These are phyloP conservation scores for Vireo altiloquus DNA, from an alignment of 2,113 vertebrate species.

Conservation along the genomic window DNA sequence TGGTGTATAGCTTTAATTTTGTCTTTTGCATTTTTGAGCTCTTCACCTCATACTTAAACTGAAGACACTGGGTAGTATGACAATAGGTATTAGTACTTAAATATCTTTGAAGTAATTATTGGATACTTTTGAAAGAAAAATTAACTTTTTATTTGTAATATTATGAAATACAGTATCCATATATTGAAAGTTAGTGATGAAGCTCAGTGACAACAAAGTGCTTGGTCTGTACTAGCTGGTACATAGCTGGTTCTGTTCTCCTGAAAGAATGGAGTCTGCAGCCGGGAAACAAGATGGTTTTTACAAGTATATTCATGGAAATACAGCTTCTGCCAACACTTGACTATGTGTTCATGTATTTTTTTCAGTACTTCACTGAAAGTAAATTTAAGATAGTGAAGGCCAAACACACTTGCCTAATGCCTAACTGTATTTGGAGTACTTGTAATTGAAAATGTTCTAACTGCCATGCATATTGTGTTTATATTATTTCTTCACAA, in stretches of 20 bases:
- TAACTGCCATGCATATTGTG: not conserved
- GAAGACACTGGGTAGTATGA: not conserved
- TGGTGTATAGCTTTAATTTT: constrained; percentile 32
- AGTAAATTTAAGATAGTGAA: not conserved
- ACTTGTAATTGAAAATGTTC: not conserved
- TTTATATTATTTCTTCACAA: not conserved
- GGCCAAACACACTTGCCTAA: not conserved
- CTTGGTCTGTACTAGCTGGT: not conserved
- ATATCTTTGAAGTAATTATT: not conserved
- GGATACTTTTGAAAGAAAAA: not conserved
- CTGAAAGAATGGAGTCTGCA: not conserved
- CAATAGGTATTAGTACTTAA: not conserved
- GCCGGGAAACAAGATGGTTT: not conserved
- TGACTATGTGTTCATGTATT: not conserved
- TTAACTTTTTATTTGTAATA: not conserved
- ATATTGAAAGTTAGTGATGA: not conserved
- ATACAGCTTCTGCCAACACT: not conserved
- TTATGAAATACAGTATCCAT: not conserved
- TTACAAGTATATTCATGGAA: not conserved
- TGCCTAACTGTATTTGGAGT: not conserved
- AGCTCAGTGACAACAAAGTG: not conserved
- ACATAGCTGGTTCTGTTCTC: not conserved
- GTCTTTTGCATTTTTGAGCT: not conserved
- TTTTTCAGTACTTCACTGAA: not conserved
- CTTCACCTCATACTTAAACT: not conserved